Evolutionary conservation across 2,113 vertebrate species (phyloP).

Genomic region (Bubo bubo): DNA sequence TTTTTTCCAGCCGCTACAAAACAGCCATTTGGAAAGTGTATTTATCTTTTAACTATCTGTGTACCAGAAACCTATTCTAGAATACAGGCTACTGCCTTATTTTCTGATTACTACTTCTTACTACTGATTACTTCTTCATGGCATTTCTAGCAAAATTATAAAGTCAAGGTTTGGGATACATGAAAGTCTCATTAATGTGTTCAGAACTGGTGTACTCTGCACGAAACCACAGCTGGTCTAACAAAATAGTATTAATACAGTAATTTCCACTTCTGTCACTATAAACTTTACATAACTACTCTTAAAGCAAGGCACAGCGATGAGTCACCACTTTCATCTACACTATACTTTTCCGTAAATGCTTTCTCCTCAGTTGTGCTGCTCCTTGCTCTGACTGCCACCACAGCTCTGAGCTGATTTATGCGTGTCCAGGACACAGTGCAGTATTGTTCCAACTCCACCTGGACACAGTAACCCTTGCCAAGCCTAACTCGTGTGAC

Average conservation of each 20-base stretch:
- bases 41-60: not conserved
- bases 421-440: accelerated
- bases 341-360: too few relatives aligned
- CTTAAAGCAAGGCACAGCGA: not conserved
- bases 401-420: not conserved
- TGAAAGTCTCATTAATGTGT: not conserved
- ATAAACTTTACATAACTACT: not conserved
- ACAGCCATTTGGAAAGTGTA: not conserved
- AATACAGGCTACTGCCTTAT: not conserved
- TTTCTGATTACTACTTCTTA: not conserved
- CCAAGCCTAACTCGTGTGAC: not conserved
- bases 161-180: not conserved
- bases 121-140: not conserved
- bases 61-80: not conserved
- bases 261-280: not conserved
- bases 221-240: not conserved
- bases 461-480: not conserved
- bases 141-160: not conserved
- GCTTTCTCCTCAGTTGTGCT: not conserved
- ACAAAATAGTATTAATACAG: not conserved
- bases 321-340: not conserved
- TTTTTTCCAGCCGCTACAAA: not conserved
- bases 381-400: not conserved
- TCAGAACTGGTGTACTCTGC: not conserved
- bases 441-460: not conserved